Percentiles rank a stretch among this genome's conserved stretches.
Evolutionary conservation across 2,113 vertebrate species (phyloP).

Genomic region (Casuarius casuarius): DNA sequence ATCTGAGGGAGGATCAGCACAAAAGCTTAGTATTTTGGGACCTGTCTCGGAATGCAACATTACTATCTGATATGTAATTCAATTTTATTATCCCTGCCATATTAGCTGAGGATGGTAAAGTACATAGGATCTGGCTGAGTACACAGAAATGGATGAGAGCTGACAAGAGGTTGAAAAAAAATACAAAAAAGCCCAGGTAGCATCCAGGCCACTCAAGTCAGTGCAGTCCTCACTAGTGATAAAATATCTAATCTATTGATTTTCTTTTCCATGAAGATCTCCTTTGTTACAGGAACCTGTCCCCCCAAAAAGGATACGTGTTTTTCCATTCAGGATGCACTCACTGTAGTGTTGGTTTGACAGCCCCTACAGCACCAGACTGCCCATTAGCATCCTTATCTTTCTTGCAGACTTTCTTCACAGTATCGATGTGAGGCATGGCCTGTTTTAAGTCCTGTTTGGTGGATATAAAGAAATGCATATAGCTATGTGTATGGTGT

Average conservation of each 20-base stretch:
- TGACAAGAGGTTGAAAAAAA: not conserved
- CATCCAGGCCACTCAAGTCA: not conserved
- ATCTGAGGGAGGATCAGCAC: not conserved
- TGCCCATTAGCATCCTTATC: not conserved
- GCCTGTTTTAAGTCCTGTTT: not conserved
- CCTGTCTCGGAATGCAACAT: not conserved
- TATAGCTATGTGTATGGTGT: not conserved
- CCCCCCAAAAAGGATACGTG: not conserved
- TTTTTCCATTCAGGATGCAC: not conserved
- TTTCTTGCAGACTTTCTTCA: not conserved
- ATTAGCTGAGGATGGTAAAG: not conserved
- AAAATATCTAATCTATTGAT: not conserved
- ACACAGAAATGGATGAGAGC: not conserved
- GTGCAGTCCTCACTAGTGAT: not conserved
- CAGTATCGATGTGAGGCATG: not conserved
- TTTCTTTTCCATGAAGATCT: not conserved
- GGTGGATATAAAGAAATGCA: not conserved
- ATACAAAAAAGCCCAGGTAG: rapidly evolving
- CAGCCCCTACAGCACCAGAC: not conserved
- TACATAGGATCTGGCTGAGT: not conserved
- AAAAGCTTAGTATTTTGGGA: not conserved
- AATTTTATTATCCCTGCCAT: not conserved
- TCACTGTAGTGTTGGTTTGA: not conserved
- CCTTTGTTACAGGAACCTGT: not conserved
- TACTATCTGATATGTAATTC: not conserved